Evolutionary conservation across 2,113 vertebrate genomes (phyloP).

Genomic region (Crotalus viridis): DNA sequence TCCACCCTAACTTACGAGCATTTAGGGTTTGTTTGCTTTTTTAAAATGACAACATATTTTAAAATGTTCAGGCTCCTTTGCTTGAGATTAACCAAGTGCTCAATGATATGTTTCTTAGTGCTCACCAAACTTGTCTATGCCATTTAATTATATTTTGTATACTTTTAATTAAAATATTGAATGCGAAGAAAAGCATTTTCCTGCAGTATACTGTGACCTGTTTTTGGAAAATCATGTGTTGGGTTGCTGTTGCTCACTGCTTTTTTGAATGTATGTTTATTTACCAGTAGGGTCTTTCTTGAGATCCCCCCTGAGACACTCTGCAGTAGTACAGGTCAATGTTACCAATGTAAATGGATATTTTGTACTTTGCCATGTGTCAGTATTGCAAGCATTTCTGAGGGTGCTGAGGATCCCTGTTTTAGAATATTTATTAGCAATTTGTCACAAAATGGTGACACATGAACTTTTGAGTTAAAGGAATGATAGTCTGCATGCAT

Average conservation of each 20-base stretch:
- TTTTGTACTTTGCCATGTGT: not conserved
- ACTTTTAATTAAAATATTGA: not conserved
- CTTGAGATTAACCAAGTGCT: not conserved
- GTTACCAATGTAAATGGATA: not conserved
- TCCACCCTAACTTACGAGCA: not conserved
- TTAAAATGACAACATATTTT: not conserved
- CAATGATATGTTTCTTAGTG: not conserved
- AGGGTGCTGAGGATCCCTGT: not conserved
- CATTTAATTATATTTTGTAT: not conserved
- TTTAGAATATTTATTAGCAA: not conserved
- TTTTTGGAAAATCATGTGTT: not conserved
- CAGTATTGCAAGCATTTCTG: not conserved
- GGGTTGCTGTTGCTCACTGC: not conserved
- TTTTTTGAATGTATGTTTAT: not conserved
- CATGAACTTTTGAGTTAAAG: not conserved
- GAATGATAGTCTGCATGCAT: not conserved
- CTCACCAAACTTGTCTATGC: not conserved
- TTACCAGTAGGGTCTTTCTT: not conserved
- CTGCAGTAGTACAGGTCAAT: not conserved
- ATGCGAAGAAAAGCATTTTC: not conserved
- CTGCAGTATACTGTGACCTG: not conserved
- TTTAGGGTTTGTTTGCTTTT: not conserved
- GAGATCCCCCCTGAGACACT: not conserved
- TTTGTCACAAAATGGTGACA: not conserved
- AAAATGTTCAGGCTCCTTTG: not conserved